Evolutionary conservation across 2,113 vertebrate genomes (phyloP), one percentile per base, ranked within the genome.

Genomic region (Chloropsis cyanopogon): DNA sequence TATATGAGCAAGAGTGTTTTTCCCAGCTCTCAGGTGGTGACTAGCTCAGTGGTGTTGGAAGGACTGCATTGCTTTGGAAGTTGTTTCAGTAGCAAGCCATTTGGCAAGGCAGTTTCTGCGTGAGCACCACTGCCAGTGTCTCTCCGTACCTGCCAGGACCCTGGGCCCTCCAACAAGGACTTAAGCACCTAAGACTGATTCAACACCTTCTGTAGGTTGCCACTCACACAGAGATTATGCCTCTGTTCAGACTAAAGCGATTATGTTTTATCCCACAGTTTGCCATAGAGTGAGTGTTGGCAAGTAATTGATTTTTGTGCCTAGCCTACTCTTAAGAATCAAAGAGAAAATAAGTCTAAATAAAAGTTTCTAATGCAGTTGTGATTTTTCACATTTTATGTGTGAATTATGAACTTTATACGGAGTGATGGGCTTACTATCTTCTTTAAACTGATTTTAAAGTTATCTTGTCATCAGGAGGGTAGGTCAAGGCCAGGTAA

Each of bases 31-130:
- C 46, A 61, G 24, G 41, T 5, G 2, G 20, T 11, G 8, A 11
- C 24, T 26, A 28, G 4, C 20, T 61, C 26, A 7, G 22, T 10
- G 24, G 11, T 31, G 46, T 37, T 19, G 50, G 50, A 72, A 69
- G 26, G n/a, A 7, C 35, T 7, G 16, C 1, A 1, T 6, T 39
- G 3, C 14, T 3, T 4, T 28, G 19, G 37, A 29, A 1, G 0
- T 11, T 49, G 28, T 57, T 73, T 29, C 21, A 19, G 4, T 0
- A 61, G 42, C 21, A 50, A 41, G 9, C 20, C 16, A 9, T 4
- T 15, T 26, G 54, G 64, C 21, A 78, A 61, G 35, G 42, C 14
- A 54, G 21, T 6, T 19, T 39, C 37, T 37, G 10, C 19, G 39
- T 23, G 22, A 78, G 11, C 12, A 64, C 44, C 0, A 1, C 16